These are phyloP conservation scores for Hirtodrosophila cameraria DNA, from an alignment of 2,888 invertebrate species.

Conservation along the genomic window DNA sequence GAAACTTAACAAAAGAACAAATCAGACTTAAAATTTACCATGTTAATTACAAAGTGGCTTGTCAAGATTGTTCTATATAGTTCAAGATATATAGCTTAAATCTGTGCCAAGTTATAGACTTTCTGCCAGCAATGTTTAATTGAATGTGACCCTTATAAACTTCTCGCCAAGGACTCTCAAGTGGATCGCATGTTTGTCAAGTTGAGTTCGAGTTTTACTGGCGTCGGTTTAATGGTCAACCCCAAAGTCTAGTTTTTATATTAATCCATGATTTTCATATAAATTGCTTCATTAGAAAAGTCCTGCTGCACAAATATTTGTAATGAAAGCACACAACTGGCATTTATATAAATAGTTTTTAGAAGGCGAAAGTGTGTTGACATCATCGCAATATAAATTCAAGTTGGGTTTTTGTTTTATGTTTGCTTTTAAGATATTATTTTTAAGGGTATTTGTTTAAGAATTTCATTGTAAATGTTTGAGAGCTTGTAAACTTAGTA, in stretches of 20 bases:
- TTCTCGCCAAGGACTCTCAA: not conserved
- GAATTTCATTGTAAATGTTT: no score
- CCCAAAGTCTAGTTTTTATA: slow-evolving; percentile 23
- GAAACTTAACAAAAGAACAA: slow-evolving; percentile 28
- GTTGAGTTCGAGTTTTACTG: slow-evolving; percentile 35
- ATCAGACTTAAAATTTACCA: slow-evolving; percentile 33
- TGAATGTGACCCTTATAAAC: slow-evolving; percentile 21
- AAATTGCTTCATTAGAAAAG: slow-evolving; percentile 67
- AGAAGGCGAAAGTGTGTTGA: slow-evolving; percentile 34
- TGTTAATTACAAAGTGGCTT: slow-evolving; percentile 59
- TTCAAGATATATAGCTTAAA: slow-evolving; percentile 2
- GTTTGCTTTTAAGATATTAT: not conserved
- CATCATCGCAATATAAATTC: slow-evolving; percentile 38
- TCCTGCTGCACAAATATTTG: slow-evolving; percentile 48
- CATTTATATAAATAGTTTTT: slow-evolving; percentile 41
- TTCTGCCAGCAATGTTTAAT: slow-evolving; percentile 21
- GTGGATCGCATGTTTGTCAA: slow-evolving; percentile 32
- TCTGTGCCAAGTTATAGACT: slow-evolving; percentile 4
- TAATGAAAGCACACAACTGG: slow-evolving; percentile 29
- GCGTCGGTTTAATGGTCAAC: slow-evolving; percentile 54
- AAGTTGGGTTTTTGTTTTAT: not conserved
- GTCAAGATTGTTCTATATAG: slow-evolving; percentile 9
- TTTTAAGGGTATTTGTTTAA: no score
- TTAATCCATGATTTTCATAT: slow-evolving; percentile 70
- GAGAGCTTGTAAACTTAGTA: no score